Evolutionary conservation across 2,113 vertebrate genomes (phyloP), one percentile per base, ranked within the genome.

Genomic region (Cyprinus carpio): DNA sequence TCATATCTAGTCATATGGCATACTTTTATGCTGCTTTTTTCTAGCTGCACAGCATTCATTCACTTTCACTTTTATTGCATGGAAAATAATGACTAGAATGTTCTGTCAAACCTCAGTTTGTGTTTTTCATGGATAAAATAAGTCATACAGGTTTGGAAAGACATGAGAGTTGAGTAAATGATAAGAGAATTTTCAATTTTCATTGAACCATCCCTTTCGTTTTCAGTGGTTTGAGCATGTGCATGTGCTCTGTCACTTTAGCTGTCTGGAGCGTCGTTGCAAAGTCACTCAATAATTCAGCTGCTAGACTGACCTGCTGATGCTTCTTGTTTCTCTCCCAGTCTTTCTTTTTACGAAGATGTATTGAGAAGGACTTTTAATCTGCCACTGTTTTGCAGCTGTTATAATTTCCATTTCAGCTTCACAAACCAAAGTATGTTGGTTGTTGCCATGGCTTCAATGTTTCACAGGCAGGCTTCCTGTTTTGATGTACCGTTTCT

Each of bases 401-500:
- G 20, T 15, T 25, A 25, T 60, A 46, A 11, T 23, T 37, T 11
- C 49, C 0, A 9, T 60, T 62, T n/a, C 10, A 25, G 31, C 20
- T 46, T 5, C 58, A 65, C 78, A 65, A 46, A 29, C 29, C 49
- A 51, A 82, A 82, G 62, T 20, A 67, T 71, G 64, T 71, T 82
- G 27, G 27, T 11, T 67, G 40, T 82, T 71, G 43, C 65, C 43
- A 82, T 82, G 64, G 64, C 27, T 4, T 54, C 65, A 37, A 6
- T 54, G 46, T 54, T 82, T 51, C 46, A 54, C 16, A 13, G 64
- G 4, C 80, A 54, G 80, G 64, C 80, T 82, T 82, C 80, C 80
- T 82, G 80, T 82, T 82, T 82, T 82, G 80, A 20, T 56, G 62
- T 54, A 13, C 43, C 37, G 80, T 82, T 82, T 18, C 79, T 67